Evolutionary conservation across 2,113 vertebrate genomes (phyloP).

Genomic region (Caranx melampygus): DNA sequence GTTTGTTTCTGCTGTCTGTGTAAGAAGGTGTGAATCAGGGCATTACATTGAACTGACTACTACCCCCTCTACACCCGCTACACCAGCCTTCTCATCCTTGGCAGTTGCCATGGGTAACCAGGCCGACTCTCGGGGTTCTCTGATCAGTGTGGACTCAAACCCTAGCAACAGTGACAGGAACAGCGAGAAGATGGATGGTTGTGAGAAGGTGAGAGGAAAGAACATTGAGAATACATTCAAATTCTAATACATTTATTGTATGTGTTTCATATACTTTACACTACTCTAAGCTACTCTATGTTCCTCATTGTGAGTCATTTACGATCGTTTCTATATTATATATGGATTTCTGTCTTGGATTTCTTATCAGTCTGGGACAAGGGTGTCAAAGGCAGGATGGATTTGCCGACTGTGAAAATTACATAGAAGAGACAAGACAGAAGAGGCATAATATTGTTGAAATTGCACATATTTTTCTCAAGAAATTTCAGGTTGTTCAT

Average conservation of each 20-base stretch:
- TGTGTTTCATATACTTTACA: neutral
- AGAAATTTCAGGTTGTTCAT: too few species aligned
- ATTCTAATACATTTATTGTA: neutral
- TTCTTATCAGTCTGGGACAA: too few species aligned
- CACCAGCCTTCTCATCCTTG: conserved; percentile 94
- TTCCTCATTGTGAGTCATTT: neutral
- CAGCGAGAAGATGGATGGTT: conserved; percentile 95
- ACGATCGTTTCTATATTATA: neutral
- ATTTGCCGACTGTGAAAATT: too few species aligned
- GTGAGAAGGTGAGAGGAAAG: conserved; percentile 90
- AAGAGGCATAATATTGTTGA: too few species aligned
- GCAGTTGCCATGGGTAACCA: conserved; percentile 95
- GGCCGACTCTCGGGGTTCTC: conserved; percentile 94
- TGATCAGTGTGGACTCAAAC: conserved; percentile 98
- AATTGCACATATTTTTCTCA: too few species aligned
- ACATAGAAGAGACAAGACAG: too few species aligned
- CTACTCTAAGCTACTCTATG: neutral
- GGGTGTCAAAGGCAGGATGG: too few species aligned
- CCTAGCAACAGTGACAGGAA: conserved; percentile 95
- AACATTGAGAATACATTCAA: neutral
- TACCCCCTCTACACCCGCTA: neutral
- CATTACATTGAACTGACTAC: conserved; percentile 26
- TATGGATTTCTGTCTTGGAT: neutral
- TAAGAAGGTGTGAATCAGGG: conserved; percentile 46
- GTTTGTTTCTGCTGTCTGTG: neutral